These are phyloP conservation scores for Temnothorax ravouxi DNA, from an alignment of 2,888 invertebrate species.

Conservation along the genomic window DNA sequence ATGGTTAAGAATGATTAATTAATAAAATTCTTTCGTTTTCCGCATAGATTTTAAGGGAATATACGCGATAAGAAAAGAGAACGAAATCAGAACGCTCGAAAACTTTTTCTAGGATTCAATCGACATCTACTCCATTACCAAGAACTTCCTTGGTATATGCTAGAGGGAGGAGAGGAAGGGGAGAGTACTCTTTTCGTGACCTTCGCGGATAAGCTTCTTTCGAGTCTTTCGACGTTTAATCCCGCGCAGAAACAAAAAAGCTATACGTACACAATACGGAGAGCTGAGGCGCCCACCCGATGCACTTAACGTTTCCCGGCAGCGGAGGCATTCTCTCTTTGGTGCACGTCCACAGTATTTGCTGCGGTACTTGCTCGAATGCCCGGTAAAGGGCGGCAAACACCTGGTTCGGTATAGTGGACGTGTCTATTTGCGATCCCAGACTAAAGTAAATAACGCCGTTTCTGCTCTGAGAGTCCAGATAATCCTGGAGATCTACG, in stretches of 20 bases:
- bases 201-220: conserved; percentile 46
- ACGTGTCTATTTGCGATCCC: conserved; percentile 67
- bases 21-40: background rate
- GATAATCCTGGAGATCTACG: conserved; percentile 63
- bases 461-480: conserved; percentile 54
- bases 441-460: conserved; percentile 74
- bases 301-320: conserved; percentile 81
- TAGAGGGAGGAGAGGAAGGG: background rate
- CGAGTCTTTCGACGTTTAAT: conserved; percentile 41
- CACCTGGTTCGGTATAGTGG: conserved; percentile 67
- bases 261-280: conserved; percentile 73
- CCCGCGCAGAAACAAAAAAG: conserved; percentile 23
- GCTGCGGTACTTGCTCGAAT: conserved; percentile 76
- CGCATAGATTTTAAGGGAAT: background rate
- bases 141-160: conserved; percentile 5
- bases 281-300: conserved; percentile 80
- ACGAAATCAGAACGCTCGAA: conserved; percentile 25
- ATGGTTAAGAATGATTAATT: background rate
- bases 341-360: conserved; percentile 78
- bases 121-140: conserved; percentile 41
- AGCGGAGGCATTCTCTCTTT: conserved; percentile 69
- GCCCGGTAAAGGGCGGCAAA: conserved; percentile 72
- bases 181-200: conserved; percentile 27
- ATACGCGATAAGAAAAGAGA: background rate
- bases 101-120: conserved; percentile 11